These are phyloP conservation scores for Aphidius gifuensis DNA, from an alignment of 1,140 invertebrate species.

Conservation along the genomic window DNA sequence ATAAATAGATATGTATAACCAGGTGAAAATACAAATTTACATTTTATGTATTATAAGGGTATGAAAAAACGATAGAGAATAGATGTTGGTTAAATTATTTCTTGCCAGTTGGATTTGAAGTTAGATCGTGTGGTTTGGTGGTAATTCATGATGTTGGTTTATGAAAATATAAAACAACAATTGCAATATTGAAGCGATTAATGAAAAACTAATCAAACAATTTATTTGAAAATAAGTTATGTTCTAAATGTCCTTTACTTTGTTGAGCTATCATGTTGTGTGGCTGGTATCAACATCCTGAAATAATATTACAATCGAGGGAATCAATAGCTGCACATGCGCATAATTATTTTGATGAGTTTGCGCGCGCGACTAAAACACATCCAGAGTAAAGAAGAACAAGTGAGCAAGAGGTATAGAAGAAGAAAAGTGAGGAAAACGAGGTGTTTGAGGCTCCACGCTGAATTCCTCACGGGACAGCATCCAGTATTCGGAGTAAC, in stretches of 20 bases:
- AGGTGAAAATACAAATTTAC: too few relatives aligned
- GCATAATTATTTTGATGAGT: constrained; percentile 28
- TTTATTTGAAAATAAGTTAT: not conserved
- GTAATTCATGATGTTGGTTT: too few relatives aligned
- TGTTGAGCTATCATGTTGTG: constrained; percentile 15
- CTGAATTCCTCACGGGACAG: constrained; percentile 48
- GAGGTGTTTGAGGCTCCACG: constrained; percentile 39
- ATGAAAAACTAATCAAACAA: too few relatives aligned
- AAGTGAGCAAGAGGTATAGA: constrained; percentile 6
- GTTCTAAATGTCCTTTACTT: constrained; percentile 1
- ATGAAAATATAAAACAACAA: too few relatives aligned
- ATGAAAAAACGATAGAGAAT: too few relatives aligned
- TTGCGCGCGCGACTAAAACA: constrained; percentile 12
- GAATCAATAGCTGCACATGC: constrained; percentile 55
- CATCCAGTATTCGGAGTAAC: constrained; percentile 46
- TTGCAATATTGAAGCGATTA: too few relatives aligned
- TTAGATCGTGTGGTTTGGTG: too few relatives aligned
- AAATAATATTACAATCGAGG: constrained; percentile 31
- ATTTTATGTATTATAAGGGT: too few relatives aligned
- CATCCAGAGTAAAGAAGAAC: constrained; percentile 11
- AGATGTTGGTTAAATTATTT: too few relatives aligned
- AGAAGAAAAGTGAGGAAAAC: constrained; percentile 18
- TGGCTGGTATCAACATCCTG: constrained; percentile 32
- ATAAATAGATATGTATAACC: too few relatives aligned
- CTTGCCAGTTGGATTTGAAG: too few relatives aligned